phyloP scores from a whole-genome alignment of 2,113 vertebrate species.

The Odocoileus virginianus region DNA sequence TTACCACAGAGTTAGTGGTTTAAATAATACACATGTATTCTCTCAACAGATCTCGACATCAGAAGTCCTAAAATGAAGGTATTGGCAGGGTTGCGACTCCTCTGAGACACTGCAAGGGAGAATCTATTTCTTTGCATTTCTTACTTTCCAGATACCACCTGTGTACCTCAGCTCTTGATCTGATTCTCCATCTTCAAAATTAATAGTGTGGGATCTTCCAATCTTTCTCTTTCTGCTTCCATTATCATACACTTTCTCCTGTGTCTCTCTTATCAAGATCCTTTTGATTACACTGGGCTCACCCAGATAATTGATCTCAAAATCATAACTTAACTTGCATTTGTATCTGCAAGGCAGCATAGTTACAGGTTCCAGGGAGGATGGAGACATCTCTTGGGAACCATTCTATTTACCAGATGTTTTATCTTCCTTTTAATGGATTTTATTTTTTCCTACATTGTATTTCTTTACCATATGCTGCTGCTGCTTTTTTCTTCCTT shows the following conservation, averaged over 20 bases:
- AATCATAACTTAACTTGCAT: background rate
- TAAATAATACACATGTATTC: background rate
- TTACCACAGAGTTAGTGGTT: background rate
- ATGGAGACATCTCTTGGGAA: background rate
- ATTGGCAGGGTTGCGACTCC: background rate
- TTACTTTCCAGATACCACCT: background rate
- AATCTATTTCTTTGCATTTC: background rate
- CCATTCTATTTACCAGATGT: background rate
- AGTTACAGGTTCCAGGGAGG: background rate
- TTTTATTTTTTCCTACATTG: background rate
- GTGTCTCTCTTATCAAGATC: background rate
- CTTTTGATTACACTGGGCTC: background rate
- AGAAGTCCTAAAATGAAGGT: conserved; percentile 3
- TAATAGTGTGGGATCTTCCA: background rate
- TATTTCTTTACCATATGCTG: background rate
- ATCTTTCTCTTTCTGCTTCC: background rate
- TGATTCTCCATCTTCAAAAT: background rate
- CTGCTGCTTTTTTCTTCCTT: background rate
- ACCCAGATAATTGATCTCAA: background rate
- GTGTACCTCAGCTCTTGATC: background rate
- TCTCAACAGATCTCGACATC: background rate
- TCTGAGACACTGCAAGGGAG: background rate
- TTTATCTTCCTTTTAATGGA: background rate
- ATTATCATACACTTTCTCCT: background rate
- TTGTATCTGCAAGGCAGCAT: background rate